Base-by-base conservation (phyloP, 2,888 invertebrate species). In the Camptogramma bilineatum region DNA sequence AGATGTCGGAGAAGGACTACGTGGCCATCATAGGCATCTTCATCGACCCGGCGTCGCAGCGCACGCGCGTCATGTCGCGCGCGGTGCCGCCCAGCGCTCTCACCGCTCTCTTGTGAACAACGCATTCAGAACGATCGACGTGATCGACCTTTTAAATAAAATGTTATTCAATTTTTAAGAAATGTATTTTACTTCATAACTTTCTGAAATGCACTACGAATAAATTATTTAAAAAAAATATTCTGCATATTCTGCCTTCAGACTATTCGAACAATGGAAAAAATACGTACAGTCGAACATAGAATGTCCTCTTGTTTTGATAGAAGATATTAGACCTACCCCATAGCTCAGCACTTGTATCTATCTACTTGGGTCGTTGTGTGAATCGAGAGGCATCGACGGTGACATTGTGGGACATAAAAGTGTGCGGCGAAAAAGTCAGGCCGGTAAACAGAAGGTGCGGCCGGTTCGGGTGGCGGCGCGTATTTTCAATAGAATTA, bases 401-500 rank as follows among this genome's bases (percentile, higher is more conserved):
- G 17, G 51, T 42, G 57, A 28, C 50, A 48, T 47, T 4, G 34
- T n/a, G 60, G 10, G 46, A 19, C 18, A 48, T 7, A 18, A 7
- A 51, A 52, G 51, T 46, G 28, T 9, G 51, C 4, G 18, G 44
- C 44, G 10, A 53, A 54, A 28, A 51, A 56, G 52, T 34, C 21
- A 39, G 46, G 28, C 39, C 50, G 60, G 53, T 48, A 21, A 48
- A 47, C 39, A 28, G 48, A 39, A 48, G 53, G 34, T 44, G 17
- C 44, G n/a, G 21, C 4, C 24, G 28, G 59, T 19, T 19, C 5
- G 42, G 48, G 13, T 5, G 50, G 28, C n/a, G 8, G 39, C 44
- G n/a, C 55, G 28, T 56, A 47, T 31, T 56, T 60, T 67, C 58
- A 67, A 64, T 62, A 62, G 67, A 61, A 64, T 61, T 48, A 64